Percentiles rank a stretch among this genome's conserved stretches.
phyloP scores from a whole-genome alignment of 1,140 invertebrate species.

The Maniola jurtina region DNA sequence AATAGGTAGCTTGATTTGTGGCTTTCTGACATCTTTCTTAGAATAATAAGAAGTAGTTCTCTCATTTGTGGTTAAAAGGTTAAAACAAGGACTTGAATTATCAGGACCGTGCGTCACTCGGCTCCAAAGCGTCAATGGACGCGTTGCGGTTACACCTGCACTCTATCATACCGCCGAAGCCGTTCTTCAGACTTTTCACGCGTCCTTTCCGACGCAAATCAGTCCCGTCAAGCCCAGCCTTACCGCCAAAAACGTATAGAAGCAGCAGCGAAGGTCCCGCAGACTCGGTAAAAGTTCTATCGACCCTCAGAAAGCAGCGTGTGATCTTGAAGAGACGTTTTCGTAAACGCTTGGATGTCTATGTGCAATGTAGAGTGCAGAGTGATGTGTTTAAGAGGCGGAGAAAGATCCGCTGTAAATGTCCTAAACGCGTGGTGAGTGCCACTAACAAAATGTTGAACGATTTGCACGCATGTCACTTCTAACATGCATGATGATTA shows the following conservation, averaged over 20 bases:
- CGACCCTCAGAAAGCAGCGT: slow-evolving; percentile 58
- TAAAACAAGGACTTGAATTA: slow-evolving; percentile 28
- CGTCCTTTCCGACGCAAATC: slow-evolving; percentile 84
- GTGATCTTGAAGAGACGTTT: slow-evolving; percentile 60
- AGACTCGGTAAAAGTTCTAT: slow-evolving; percentile 64
- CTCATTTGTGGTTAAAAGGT: neutral
- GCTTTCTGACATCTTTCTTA: neutral
- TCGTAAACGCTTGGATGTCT: slow-evolving; percentile 63
- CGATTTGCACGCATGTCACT: slow-evolving; percentile 26
- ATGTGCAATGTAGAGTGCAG: slow-evolving; percentile 66
- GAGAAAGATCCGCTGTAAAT: slow-evolving; percentile 49
- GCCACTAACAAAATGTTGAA: slow-evolving; percentile 43
- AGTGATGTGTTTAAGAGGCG: slow-evolving; percentile 48
- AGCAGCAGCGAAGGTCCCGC: slow-evolving; percentile 76
- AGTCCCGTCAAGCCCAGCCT: slow-evolving; percentile 81
- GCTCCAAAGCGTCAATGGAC: slow-evolving; percentile 68
- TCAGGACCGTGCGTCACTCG: slow-evolving; percentile 66
- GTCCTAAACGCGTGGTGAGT: slow-evolving; percentile 74
- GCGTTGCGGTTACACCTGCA: slow-evolving; percentile 73
- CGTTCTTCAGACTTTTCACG: slow-evolving; percentile 80
- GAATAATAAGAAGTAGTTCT: neutral
- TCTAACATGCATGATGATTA: slow-evolving; percentile 22
- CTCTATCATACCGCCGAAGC: slow-evolving; percentile 72
- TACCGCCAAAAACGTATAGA: slow-evolving; percentile 74
- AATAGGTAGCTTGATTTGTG: too few species aligned